Evolutionary conservation across 2,888 invertebrate genomes (phyloP).

Genomic region (Chymomyza procnemis): DNA sequence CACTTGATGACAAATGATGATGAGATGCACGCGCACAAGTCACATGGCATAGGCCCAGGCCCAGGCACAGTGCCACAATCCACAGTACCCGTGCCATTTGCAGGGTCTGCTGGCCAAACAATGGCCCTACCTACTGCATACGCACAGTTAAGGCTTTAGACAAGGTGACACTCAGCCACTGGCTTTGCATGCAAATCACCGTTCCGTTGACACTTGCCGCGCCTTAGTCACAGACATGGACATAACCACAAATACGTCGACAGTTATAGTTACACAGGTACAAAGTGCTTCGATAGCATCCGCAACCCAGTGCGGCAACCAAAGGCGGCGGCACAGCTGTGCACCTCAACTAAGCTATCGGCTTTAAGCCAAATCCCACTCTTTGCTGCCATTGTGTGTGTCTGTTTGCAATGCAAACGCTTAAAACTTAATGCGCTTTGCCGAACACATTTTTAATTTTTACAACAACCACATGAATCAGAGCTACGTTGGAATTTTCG

Average conservation of each 20-base stretch:
- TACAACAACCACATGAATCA: background rate
- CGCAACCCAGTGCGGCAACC: background rate
- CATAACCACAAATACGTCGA: background rate
- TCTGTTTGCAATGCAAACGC: background rate
- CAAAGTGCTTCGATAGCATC: background rate
- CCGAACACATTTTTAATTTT: background rate
- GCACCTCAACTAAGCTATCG: slow-evolving; percentile 55
- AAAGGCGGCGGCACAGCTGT: slow-evolving; percentile 24
- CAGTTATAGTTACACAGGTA: background rate
- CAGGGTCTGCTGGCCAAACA: background rate
- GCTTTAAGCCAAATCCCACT: slow-evolving; percentile 56
- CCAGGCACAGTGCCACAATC: background rate
- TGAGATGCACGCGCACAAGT: slow-evolving; percentile 51
- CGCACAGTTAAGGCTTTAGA: background rate
- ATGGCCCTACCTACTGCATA: too few species aligned
- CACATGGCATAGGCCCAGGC: background rate
- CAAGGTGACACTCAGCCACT: slow-evolving; percentile 9
- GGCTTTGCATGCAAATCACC: slow-evolving; percentile 56
- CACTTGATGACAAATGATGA: slow-evolving; percentile 52
- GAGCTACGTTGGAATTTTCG: background rate
- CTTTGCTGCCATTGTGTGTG: slow-evolving; percentile 5
- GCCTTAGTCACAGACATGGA: background rate
- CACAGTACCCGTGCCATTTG: background rate
- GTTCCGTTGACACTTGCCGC: slow-evolving; percentile 51
- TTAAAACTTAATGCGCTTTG: slow-evolving; percentile 4